Evolutionary conservation across 1,140 invertebrate genomes (phyloP), one percentile per base, ranked within the genome.

Genomic region (Pachypeltis micranthus): DNA sequence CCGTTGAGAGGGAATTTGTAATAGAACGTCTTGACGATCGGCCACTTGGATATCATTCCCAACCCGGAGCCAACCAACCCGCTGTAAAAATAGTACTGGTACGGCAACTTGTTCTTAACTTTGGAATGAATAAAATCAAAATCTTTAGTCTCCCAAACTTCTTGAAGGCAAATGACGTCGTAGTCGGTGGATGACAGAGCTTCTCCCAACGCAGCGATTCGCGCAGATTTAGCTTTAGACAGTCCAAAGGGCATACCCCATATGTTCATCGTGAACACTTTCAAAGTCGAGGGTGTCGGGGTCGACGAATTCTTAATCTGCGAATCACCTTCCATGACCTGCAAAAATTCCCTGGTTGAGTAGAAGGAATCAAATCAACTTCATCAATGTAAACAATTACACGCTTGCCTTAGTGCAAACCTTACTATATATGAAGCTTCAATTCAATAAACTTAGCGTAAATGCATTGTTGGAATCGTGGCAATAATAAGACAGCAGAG

Each of bases 1-100:
- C 95, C 95, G 80, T 98, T 98, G n/a, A 98, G 76, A 28, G 90
- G 82, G 86, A 91, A 98, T 63, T 87, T 84, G 74, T 95, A 90
- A 69, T 92, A 94, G 71, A 95, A 86, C 0, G 88, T 87, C 72
- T 93, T 88, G 69, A 87, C 76, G 51, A 98, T 94, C n/a, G 81
- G 78, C 77, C 86, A 86, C 72, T 85, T 86, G 24, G 93, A 95
- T 64, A 98, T 86, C 31, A 97, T 81, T 74, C 94, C 93, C 23
- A 95, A 74, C 16, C 95, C 95, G 64, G 93, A 94, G 10, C 94
- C 95, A 67, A 90, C 76, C 1, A 94, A 87, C 3, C 93, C 93
- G 80, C 92, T 95, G 72, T 28, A 87, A 75, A 96, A 97, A 73
- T 97, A 97, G 78, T 96, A 90, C 0, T 86, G 83, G 78, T 87